Percentiles rank a stretch among this genome's conserved stretches.
Conservation (phyloP, 1,140 invertebrate genomes). For the Triops cancriformis region DNA sequence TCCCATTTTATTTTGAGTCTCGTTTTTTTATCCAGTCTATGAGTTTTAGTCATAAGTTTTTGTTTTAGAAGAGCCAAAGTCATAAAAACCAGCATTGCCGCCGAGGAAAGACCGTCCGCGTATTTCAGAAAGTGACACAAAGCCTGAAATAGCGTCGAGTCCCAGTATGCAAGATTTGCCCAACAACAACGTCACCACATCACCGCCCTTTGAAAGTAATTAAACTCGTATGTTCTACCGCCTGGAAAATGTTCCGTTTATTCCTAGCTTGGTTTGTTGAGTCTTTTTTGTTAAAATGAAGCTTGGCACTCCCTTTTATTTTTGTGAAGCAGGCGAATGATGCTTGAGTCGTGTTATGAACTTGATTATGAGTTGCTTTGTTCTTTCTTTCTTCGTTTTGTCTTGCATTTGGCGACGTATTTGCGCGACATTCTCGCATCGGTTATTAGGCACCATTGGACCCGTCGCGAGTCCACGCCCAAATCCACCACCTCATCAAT, state of each 20-base stretch:
- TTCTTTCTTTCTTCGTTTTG: slow-evolving; percentile 9
- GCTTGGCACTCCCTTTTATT: too few species aligned
- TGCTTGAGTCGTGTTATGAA: too few species aligned
- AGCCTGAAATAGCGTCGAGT: background rate
- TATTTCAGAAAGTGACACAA: background rate
- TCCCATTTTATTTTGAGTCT: too few species aligned
- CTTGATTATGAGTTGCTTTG: slow-evolving; percentile 11
- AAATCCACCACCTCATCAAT: slow-evolving; percentile 15
- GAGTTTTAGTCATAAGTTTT: too few species aligned
- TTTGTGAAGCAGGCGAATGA: too few species aligned
- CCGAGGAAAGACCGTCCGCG: slow-evolving; percentile 19
- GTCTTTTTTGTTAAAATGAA: too few species aligned
- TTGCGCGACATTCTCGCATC: slow-evolving; percentile 10
- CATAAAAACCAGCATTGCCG: slow-evolving; percentile 23
- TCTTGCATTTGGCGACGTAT: background rate
- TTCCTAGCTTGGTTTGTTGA: too few species aligned
- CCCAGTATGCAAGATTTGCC: background rate
- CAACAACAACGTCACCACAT: background rate
- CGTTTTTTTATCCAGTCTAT: too few species aligned
- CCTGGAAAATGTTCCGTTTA: too few species aligned
- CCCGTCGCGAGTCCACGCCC: background rate
- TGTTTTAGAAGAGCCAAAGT: background rate
- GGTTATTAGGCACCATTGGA: background rate
- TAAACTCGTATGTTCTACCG: background rate
- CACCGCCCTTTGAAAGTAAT: background rate